These are phyloP conservation scores for Babyrousa celebensis DNA, from an alignment of 2,797 vertebrate genomes.

Conservation along the genomic window DNA sequence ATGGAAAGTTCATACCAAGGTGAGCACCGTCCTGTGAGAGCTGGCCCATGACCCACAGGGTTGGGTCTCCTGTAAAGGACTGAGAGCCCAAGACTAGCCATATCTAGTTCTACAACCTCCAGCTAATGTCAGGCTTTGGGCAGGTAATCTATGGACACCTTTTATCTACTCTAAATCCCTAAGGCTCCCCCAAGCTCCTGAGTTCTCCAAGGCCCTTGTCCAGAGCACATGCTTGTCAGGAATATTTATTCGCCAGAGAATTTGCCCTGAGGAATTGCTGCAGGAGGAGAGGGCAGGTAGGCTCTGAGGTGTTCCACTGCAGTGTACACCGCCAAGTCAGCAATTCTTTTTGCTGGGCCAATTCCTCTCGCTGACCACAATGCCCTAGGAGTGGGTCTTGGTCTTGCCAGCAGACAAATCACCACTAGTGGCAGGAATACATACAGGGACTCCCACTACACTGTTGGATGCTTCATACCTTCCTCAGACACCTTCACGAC, in stretches of 20 bases:
- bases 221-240: neutral
- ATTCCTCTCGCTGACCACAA: neutral
- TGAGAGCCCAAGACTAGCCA: neutral
- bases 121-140: neutral
- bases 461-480: neutral
- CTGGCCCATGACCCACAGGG: neutral
- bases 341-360: neutral
- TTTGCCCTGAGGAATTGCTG: neutral
- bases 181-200: neutral
- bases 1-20: neutral
- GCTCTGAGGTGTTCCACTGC: neutral
- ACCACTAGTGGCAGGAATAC: neutral
- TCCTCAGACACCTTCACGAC: neutral
- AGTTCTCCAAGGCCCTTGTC: slow-evolving; percentile 24
- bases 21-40: neutral
- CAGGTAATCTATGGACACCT: slow-evolving; percentile 8
- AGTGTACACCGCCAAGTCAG: neutral
- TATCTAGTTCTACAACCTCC: neutral
- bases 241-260: slow-evolving; percentile 14
- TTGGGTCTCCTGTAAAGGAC: neutral
- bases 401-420: neutral
- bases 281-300: neutral
- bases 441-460: neutral
- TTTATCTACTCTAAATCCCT: slow-evolving; percentile 12
- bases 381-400: neutral